Evolutionary conservation across 2,113 vertebrate species (phyloP), one percentile per base, ranked within the genome.

Genomic region (Leucopsar rothschildi): DNA sequence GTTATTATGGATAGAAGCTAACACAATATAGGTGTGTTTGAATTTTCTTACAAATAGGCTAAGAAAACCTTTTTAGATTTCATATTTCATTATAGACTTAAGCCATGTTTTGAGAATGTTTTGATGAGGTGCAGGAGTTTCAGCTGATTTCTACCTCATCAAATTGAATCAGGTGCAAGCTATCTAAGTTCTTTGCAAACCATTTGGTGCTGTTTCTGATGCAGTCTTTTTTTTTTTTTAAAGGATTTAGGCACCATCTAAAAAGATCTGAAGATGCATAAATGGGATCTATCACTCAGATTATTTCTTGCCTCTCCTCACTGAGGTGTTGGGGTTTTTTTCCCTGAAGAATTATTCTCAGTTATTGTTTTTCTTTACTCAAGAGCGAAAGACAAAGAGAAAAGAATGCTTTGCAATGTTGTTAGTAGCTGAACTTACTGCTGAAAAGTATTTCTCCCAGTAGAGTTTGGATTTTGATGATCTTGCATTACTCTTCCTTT

Each of bases 31-130:
- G 60, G 2, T 53, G 35, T 71, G 31, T 78, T 73, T 86, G 76
- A 70, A 86, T 88, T 96, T 88, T 91, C 71, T 90, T 76, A 92
- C 52, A 79, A 90, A 69, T 57, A 90, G 28, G 47, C 24, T 31
- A 73, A 45, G 71, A 84, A 90, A 71, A 53, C 45, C 0, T 52
- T 81, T 42, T 91, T 59, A 68, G 2, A 59, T 78, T 89, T 91
- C 73, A 12, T 33, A 64, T 91, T 92, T 90, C 64, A 53, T 61
- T 76, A n/a, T 61, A 86, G 63, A 53, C 50, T 84, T 75, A 71
- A 92, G 37, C 40, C 17, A 1, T 60, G 37, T 60, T 90, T 83
- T 90, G 71, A 90, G 64, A 66, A 63, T 40, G 18, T 90, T 85
- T 66, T 31, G 9, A 0, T 59, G 68, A 73, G 47, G 56, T 86